Conservation (phyloP, 2,113 vertebrate genomes). For the Tupaia chinensis region DNA sequence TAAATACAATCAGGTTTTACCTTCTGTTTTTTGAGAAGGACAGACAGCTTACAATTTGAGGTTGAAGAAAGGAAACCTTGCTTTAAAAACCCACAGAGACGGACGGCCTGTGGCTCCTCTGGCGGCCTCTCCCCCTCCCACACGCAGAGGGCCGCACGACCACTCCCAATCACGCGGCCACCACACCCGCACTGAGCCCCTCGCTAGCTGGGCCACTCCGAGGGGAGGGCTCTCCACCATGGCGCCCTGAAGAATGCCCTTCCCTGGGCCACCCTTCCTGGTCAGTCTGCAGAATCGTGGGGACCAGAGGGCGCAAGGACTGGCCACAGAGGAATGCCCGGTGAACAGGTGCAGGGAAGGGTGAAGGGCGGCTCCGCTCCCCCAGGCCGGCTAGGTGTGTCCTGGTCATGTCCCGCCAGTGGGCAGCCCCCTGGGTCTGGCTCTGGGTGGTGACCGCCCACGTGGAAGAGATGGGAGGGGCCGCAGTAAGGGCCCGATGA, state of each 20-base stretch:
- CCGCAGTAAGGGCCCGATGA: not conserved
- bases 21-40: not conserved
- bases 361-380: no score
- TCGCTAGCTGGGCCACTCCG: not conserved
- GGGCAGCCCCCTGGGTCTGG: not conserved
- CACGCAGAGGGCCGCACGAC: not conserved
- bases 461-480: no score
- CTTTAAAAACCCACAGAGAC: not conserved
- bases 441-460: no score
- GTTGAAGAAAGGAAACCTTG: not conserved
- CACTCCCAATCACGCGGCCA: not conserved
- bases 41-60: not conserved
- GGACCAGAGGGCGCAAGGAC: not conserved
- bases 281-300: not conserved
- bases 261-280: not conserved
- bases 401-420: not conserved
- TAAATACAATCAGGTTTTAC: not conserved
- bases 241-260: no score
- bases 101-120: not conserved
- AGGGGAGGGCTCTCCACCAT: no score
- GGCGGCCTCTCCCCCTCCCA: rapidly evolving
- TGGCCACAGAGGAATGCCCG: not conserved
- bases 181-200: no score
- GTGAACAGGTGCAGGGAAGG: not conserved
- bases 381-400: not conserved